These are phyloP conservation scores for Celastrina argiolus DNA, from an alignment of 2,888 invertebrate species.

Conservation along the genomic window DNA sequence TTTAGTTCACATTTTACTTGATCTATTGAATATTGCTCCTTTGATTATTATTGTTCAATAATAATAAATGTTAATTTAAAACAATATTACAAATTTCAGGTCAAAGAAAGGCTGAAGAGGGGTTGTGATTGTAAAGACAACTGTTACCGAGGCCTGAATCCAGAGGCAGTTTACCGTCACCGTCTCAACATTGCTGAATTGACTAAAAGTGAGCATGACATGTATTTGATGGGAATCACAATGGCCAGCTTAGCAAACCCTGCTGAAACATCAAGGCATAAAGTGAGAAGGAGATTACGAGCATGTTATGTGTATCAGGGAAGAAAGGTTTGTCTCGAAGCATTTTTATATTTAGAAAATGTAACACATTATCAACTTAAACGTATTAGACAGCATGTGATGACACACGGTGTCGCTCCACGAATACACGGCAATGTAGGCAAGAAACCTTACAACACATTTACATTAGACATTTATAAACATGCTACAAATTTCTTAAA, in stretches of 20 bases:
- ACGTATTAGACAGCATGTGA: constrained; percentile 86
- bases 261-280: constrained; percentile 83
- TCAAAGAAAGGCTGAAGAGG: constrained; percentile 81
- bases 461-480: constrained; percentile 86
- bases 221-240: constrained; percentile 91
- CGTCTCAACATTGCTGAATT: constrained; percentile 87
- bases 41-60: no score
- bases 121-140: constrained; percentile 89
- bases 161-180: constrained; percentile 86
- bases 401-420: constrained; percentile 87
- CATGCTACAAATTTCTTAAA: constrained; percentile 87
- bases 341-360: constrained; percentile 87
- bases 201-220: constrained; percentile 89
- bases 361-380: constrained; percentile 88
- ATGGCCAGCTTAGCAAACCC: constrained; percentile 88
- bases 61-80: no score
- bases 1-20: no score
- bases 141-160: constrained; percentile 85
- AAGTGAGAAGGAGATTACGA: constrained; percentile 83
- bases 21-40: no score
- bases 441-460: constrained; percentile 88
- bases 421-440: constrained; percentile 88
- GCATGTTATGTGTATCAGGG: constrained; percentile 89
- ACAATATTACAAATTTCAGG: constrained; percentile 73
- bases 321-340: constrained; percentile 85